Base-by-base conservation (phyloP, 2,113 vertebrate genomes). In the Peromyscus californicus region DNA sequence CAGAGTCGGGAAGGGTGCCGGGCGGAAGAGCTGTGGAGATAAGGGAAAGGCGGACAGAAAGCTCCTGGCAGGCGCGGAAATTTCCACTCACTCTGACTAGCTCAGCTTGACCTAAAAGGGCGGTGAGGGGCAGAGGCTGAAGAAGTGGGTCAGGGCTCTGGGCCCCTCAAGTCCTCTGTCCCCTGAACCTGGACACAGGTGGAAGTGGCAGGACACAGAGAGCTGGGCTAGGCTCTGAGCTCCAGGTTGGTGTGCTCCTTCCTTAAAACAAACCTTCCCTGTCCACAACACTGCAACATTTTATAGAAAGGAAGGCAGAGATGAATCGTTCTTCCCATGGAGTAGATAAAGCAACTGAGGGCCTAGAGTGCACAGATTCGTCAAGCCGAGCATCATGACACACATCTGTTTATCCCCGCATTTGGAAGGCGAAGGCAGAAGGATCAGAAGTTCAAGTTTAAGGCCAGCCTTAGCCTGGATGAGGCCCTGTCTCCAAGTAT, bases 1-100 rank as follows among this genome's bases (percentile, higher is more conserved):
- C 78, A 78, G 90, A 54, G 70, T 33, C 59, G 51, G 86, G 39
- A 91, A 84, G 3, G 63, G 63, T 67, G 74, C 72, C 22, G 3
- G 15, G 69, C 67, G 80, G 74, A 94, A 95, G 94, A 86, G 82
- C 15, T 31, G 61, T 42, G 80, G 69, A 90, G 93, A 96, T 93
- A 78, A 95, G 92, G 92, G 13, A 65, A 80, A 86, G 45, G 94
- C 54, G 17, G 8, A 54, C 91, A 93, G 95, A 95, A 75, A 42
- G 82, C 16, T 86, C 90, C 93, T 80, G 67, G 86, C 59, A 79
- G 87, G 29, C 85, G 93, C 78, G 93, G 94, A 86, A 97, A 96
- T 96, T 97, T 97, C 97, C 95, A 89, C 94, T 93, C 61, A 63
- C 75, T 94, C 86, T 22, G 39, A 15, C 3, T 31, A 48, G 26